These are phyloP conservation scores for Macaria notata DNA, from an alignment of 2,888 invertebrate species.

Conservation along the genomic window DNA sequence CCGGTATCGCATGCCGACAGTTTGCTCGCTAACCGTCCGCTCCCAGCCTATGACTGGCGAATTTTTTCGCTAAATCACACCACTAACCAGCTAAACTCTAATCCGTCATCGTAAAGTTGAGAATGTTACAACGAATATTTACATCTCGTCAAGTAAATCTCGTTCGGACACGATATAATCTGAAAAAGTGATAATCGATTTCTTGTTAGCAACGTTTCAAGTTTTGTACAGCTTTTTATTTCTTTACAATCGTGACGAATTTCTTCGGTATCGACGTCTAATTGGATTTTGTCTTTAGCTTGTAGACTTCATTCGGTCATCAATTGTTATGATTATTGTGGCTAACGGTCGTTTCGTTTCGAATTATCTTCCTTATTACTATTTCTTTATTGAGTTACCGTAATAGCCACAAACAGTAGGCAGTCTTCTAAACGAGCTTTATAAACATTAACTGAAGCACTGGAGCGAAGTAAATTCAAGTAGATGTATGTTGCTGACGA, in stretches of 20 bases:
- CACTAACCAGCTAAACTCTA: constrained; percentile 16
- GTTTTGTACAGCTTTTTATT: constrained; percentile 31
- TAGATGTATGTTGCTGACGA: constrained; percentile 9
- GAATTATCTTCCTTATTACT: neutral
- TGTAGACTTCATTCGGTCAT: constrained; percentile 5
- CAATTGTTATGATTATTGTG: constrained; percentile 9
- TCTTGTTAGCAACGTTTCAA: constrained; percentile 53
- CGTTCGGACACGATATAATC: constrained; percentile 50
- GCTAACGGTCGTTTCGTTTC: constrained; percentile 3
- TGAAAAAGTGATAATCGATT: constrained; percentile 61
- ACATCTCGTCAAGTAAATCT: constrained; percentile 32
- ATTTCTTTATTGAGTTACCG: neutral
- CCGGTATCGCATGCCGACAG: constrained; percentile 38
- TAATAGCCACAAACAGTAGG: constrained; percentile 5
- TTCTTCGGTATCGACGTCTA: constrained; percentile 26
- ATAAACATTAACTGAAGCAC: constrained; percentile 28
- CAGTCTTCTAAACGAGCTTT: constrained; percentile 5
- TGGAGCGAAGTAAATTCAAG: constrained; percentile 43
- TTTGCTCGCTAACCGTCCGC: constrained; percentile 55
- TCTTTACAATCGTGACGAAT: constrained; percentile 29
- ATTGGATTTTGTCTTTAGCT: constrained; percentile 17
- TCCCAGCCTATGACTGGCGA: constrained; percentile 62
- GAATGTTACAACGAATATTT: neutral
- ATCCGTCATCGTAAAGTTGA: constrained; percentile 18
- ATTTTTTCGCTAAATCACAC: constrained; percentile 53